Evolutionary conservation across 2,888 invertebrate genomes (phyloP), one percentile per base, ranked within the genome.

Genomic region (Synergus itoensis): DNA sequence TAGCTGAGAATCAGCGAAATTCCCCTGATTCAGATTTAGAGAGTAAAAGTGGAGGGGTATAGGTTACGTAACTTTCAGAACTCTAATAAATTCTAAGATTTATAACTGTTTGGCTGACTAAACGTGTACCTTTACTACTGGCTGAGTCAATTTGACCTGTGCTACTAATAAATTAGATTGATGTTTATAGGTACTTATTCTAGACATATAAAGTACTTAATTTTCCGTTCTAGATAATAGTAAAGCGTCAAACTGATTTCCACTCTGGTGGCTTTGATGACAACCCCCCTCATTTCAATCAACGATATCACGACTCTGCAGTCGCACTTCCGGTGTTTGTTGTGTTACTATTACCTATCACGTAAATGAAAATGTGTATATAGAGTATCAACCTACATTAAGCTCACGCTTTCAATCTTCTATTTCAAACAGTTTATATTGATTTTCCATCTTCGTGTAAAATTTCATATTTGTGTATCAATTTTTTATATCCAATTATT

Each of bases 221-320:
- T 69, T 69, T 69, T 48, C 48, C 48, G 48, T n/a, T 36, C 1
- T 45, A n/a, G 45, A 4, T 4, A 45, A 67, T 67, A 41, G 18
- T 65, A 65, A 36, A 36, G 45, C 67, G 67, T 18, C 67, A 67
- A 69, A 69, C 48, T 48, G 69, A 69, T 69, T 69, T 69, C 69
- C 69, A 69, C 48, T 69, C 69, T 69, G 53, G 45, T 69, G 48
- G 36, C 5, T 53, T 69, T 48, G 48, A 53, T 53, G 69, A 69
- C 69, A 69, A 69, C 48, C 48, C 21, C 36, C 48, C 21, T 53
- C 69, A 69, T 69, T 69, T 69, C 69, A 69, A 69, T 69, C 48
- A 53, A 69, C 69, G 69, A 69, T 69, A 69, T 69, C 69, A 48
- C 48, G n/a, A 69, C 69, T 69, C 48, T 69, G 69, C 69, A 69